Percentiles rank a stretch among this genome's conserved stretches.
Conservation (phyloP, 2,797 vertebrate species). For the Enteromius paludinosus region DNA sequence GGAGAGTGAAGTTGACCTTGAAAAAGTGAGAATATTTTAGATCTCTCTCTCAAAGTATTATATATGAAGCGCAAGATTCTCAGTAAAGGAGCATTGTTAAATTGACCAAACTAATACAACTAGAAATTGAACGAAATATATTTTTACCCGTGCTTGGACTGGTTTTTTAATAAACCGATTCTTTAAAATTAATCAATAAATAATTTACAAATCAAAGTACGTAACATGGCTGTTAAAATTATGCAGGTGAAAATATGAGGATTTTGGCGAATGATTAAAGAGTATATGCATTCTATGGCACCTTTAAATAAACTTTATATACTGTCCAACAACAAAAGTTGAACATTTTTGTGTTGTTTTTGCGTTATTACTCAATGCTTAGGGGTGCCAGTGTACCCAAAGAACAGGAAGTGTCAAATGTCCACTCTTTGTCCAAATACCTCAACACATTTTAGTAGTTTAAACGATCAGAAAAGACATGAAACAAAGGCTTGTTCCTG, state of each 20-base stretch:
- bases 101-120: background rate
- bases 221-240: background rate
- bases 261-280: no score
- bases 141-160: background rate
- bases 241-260: background rate
- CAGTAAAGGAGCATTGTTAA: background rate
- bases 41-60: background rate
- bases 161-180: background rate
- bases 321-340: background rate
- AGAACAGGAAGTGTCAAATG: constrained; percentile 44
- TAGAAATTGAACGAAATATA: background rate
- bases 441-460: constrained; percentile 25
- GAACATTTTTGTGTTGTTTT: constrained; percentile 16
- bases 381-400: constrained; percentile 5
- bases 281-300: no score
- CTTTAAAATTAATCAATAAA: background rate
- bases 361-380: background rate
- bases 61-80: background rate
- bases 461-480: background rate
- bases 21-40: background rate
- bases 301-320: background rate
- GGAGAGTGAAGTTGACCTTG: background rate
- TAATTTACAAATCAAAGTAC: background rate
- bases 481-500: background rate
- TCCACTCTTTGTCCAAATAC: background rate